Conservation (phyloP, 2,797 vertebrate species). For the Bryconaethiops microstoma region DNA sequence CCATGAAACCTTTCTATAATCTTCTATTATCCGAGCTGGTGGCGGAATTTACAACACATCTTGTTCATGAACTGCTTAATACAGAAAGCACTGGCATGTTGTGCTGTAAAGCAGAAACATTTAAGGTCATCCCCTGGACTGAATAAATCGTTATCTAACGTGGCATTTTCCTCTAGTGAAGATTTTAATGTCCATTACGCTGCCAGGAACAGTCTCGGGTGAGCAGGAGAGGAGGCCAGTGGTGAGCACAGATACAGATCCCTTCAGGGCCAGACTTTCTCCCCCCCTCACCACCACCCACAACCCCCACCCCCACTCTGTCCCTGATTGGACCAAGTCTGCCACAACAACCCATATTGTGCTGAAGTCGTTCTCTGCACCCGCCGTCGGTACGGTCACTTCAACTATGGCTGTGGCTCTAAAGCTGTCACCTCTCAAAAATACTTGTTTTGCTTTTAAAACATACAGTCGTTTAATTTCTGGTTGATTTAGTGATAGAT, state of each 20-base stretch:
- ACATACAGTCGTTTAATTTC: not conserved
- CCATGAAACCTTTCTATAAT: no score
- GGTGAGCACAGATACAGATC: not conserved
- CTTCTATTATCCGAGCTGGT: no score
- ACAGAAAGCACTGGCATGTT: not conserved
- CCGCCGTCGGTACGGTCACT: not conserved
- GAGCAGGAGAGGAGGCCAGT: slow-evolving; percentile 74
- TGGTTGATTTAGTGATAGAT: not conserved
- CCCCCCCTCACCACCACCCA: not conserved
- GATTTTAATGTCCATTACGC: slow-evolving; percentile 39
- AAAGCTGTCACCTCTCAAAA: not conserved
- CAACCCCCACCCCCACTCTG: not conserved
- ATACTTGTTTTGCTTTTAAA: no score
- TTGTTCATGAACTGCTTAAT: not conserved
- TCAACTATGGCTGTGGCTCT: not conserved
- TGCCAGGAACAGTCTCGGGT: not conserved
- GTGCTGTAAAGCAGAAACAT: not conserved
- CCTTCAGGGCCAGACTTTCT: not conserved
- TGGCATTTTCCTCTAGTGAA: slow-evolving; percentile 19
- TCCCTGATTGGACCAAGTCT: not conserved
- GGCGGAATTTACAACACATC: not conserved
- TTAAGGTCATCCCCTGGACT: not conserved
- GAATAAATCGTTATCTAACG: not conserved
- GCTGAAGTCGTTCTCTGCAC: not conserved
- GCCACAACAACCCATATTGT: not conserved